These are phyloP conservation scores for Muscicapa adusta DNA, from an alignment of 2,113 vertebrate species.

Conservation along the genomic window DNA sequence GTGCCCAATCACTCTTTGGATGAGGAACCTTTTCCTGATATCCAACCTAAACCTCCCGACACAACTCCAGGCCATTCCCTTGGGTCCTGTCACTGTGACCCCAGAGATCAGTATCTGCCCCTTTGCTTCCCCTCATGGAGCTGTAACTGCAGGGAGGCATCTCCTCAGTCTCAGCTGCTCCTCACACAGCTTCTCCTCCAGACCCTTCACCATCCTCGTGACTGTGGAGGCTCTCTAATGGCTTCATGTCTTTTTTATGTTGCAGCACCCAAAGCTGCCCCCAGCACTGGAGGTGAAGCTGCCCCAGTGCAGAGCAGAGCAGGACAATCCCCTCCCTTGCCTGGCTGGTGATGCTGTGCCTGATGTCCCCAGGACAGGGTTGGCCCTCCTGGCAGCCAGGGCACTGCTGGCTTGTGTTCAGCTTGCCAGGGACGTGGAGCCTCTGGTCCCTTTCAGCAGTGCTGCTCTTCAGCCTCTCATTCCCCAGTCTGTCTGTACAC, in stretches of 20 bases:
- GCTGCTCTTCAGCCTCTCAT: neutral
- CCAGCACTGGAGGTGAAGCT: rapidly evolving
- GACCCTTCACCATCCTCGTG: neutral
- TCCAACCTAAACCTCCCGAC: neutral
- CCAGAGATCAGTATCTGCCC: neutral
- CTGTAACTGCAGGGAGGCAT: neutral
- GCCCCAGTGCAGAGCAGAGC: rapidly evolving
- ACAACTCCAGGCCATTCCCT: neutral
- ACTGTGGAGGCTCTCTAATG: neutral
- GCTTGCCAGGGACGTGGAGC: rapidly evolving
- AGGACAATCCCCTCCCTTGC: neutral
- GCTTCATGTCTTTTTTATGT: neutral
- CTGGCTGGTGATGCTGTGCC: rapidly evolving
- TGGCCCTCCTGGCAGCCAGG: neutral
- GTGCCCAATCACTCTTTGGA: rapidly evolving
- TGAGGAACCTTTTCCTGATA: neutral
- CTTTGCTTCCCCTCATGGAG: rapidly evolving
- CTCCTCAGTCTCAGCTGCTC: neutral
- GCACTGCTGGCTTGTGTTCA: neutral
- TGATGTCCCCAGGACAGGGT: neutral
- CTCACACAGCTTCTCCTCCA: rapidly evolving
- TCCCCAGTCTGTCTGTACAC: no score
- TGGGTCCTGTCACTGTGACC: rapidly evolving
- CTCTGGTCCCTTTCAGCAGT: rapidly evolving
- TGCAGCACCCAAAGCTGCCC: no score